phyloP scores from a whole-genome alignment of 2,888 invertebrate species.

The Cerceris rybyensis region DNA sequence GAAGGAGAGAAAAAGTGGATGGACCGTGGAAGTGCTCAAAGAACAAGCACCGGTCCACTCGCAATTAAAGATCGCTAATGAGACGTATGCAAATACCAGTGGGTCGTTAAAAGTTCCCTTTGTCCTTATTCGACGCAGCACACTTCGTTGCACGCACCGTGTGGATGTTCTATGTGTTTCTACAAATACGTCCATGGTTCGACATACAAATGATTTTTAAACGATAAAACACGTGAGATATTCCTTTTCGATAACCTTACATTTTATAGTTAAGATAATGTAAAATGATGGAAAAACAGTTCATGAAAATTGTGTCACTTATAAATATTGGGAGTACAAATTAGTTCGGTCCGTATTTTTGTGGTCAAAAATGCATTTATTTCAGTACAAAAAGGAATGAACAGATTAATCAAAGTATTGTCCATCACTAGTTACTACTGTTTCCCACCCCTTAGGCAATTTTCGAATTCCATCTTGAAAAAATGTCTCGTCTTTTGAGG shows the following conservation, averaged over 20 bases:
- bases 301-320: too few species aligned
- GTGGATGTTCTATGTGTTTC: neutral
- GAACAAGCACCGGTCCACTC: constrained; percentile 47
- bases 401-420: too few species aligned
- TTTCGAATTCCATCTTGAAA: too few species aligned
- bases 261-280: too few species aligned
- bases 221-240: neutral
- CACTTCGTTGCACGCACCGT: constrained; percentile 8
- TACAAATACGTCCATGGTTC: neutral
- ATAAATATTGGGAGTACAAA: too few species aligned
- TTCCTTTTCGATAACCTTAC: neutral
- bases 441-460: too few species aligned
- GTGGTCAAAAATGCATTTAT: too few species aligned
- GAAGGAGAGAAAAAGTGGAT: constrained; percentile 22
- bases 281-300: too few species aligned
- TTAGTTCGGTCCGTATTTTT: too few species aligned
- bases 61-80: constrained; percentile 69
- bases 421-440: too few species aligned
- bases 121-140: constrained; percentile 28
- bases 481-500: too few species aligned
- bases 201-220: neutral
- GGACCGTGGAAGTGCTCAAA: constrained; percentile 27
- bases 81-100: constrained; percentile 67
- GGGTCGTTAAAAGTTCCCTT: constrained; percentile 55
- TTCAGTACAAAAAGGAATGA: too few species aligned